These are phyloP conservation scores for Dicaeum eximium DNA, from an alignment of 2,113 vertebrate species.

Conservation along the genomic window DNA sequence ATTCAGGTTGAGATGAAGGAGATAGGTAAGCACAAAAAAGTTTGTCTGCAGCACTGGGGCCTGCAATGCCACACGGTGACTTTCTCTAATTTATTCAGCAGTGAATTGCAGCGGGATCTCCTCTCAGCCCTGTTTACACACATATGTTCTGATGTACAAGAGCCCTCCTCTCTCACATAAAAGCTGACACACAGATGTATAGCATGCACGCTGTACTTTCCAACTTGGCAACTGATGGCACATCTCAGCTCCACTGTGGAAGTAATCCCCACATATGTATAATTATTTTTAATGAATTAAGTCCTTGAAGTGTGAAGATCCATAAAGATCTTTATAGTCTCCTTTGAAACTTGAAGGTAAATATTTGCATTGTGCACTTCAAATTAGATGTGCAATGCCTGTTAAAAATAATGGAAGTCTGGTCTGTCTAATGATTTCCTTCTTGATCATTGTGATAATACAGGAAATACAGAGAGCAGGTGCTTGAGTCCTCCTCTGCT, in stretches of 20 bases:
- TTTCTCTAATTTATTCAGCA: constrained; percentile 25
- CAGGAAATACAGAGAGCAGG: constrained; percentile 21
- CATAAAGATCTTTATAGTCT: constrained; percentile 63
- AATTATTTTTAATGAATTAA: constrained; percentile 68
- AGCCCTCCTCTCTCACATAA: constrained; percentile 11
- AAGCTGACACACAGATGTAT: constrained; percentile 21
- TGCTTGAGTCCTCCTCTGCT: neutral
- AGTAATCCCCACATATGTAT: constrained; percentile 48
- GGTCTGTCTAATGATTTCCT: constrained; percentile 47
- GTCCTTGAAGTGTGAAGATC: constrained; percentile 63
- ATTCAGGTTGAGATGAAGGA: neutral
- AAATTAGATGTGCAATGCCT: constrained; percentile 48
- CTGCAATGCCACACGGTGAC: neutral
- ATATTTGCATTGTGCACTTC: constrained; percentile 63
- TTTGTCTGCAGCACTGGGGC: neutral
- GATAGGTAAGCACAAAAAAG: neutral
- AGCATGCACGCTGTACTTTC: neutral
- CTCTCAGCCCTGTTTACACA: constrained; percentile 24
- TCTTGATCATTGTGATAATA: neutral
- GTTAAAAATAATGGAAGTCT: constrained; percentile 58
- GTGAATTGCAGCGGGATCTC: neutral
- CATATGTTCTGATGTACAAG: neutral
- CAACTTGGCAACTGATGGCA: constrained; percentile 16
- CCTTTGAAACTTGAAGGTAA: constrained; percentile 63
- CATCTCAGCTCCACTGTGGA: neutral